These are phyloP conservation scores for Sturnus vulgaris DNA, from an alignment of 2,113 vertebrate species.

Conservation along the genomic window DNA sequence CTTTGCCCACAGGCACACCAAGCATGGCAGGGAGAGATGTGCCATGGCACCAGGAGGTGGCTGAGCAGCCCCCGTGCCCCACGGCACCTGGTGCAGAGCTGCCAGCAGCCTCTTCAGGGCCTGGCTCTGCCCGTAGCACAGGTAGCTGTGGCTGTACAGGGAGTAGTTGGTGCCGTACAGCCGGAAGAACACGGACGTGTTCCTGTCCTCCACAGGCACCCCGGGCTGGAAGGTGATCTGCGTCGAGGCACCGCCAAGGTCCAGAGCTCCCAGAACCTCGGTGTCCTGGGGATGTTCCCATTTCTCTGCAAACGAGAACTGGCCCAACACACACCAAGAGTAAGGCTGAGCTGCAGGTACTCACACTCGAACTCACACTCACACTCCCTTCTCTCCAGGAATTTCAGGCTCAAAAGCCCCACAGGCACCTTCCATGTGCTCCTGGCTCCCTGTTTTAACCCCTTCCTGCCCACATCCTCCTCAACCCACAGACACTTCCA, in stretches of 20 bases:
- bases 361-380: neutral
- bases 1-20: neutral
- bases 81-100: constrained; percentile 55
- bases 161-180: constrained; percentile 73
- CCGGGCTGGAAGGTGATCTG: constrained; percentile 80
- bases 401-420: neutral
- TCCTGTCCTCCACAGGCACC: constrained; percentile 45
- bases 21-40: neutral
- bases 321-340: neutral
- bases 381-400: neutral
- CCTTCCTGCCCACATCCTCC: constrained; percentile 50
- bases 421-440: neutral
- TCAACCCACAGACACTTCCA: constrained; percentile 76
- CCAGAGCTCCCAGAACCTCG: constrained; percentile 73
- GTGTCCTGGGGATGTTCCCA: constrained; percentile 70
- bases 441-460: neutral
- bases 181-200: constrained; percentile 51
- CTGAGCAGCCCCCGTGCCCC: neutral
- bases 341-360: neutral
- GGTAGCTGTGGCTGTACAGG: constrained; percentile 80
- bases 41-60: neutral
- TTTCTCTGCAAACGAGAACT: constrained; percentile 76
- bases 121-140: constrained; percentile 78
- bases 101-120: constrained; percentile 67
- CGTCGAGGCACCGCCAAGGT: constrained; percentile 81